A percentile compares a stretch with the other conserved stretches of the same genome.
These are phyloP conservation scores for Macrophya annulata DNA, from an alignment of 2,888 invertebrate genomes.

Conservation along the genomic window DNA sequence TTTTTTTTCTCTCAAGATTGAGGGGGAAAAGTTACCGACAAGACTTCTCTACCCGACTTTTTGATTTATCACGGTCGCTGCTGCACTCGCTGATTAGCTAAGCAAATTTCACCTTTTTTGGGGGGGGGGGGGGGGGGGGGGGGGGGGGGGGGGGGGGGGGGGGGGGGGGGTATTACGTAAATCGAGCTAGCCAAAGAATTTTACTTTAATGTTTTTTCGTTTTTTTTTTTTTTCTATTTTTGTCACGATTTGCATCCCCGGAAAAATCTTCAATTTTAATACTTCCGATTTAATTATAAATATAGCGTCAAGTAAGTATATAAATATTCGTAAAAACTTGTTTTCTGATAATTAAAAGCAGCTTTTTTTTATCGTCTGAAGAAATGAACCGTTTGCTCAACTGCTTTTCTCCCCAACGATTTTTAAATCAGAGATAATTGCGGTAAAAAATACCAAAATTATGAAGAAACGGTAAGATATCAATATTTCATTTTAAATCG, in stretches of 20 bases:
- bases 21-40: constrained; percentile 2
- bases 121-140: too few species aligned
- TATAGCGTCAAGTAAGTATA: too few species aligned
- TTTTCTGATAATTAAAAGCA: background rate
- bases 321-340: background rate
- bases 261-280: background rate
- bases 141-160: too few species aligned
- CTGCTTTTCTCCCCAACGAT: background rate
- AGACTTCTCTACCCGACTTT: background rate
- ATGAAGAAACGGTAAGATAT: background rate
- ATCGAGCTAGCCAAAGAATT: background rate
- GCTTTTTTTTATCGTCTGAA: background rate
- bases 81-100: constrained; percentile 33
- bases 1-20: background rate
- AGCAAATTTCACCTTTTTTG: constrained; percentile 28
- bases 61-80: constrained; percentile 30
- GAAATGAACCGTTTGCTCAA: background rate
- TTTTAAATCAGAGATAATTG: background rate
- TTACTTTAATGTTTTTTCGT: background rate
- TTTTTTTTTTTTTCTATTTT: background rate
- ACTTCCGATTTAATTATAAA: background rate
- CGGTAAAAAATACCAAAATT: background rate
- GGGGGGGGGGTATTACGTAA: constrained; percentile 25
- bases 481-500: too few species aligned
- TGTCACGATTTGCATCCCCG: background rate